Evolutionary conservation across 2,797 vertebrate species (phyloP), one percentile per base, ranked within the genome.

Genomic region (Linurgus olivaceus): DNA sequence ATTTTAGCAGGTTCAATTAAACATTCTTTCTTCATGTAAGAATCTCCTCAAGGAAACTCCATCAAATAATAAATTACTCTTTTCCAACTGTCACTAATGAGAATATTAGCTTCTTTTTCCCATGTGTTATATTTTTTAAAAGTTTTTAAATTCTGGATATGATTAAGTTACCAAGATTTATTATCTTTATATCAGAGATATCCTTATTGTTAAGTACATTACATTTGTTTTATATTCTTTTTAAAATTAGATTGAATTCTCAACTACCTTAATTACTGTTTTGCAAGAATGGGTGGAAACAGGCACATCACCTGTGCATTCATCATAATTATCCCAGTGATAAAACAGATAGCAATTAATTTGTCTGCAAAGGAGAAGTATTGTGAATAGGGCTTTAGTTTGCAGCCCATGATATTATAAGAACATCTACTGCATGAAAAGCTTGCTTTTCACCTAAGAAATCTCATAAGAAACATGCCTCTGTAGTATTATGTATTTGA

Each of bases 1-100:
- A 91, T 96, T 93, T 91, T 94, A 78, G 38, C 33, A 94, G 73
- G 86, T 95, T 93, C 83, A 96, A 90, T 94, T 97, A 95, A 97
- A 91, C 38, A 55, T 74, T 26, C 28, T 92, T 96, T 80, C 74
- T 95, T 96, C 71, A 86, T 55, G 63, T 78, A 96, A 94, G 62
- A 89, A 86, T 92, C 67, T 59, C 75, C 71, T 95, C 67, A 94
- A 96, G 90, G 25, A 96, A 96, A 91, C 78, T 83, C 80, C 84
- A 58, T 94, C 73, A 92, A 96, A 74, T 84, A 96, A 66, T 80
- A 93, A 97, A 94, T 93, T 94, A 26, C 65, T 91, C 55, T 63
- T 95, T 95, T 95, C 82, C 42, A 62, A 3, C 33, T 92, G 61
- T 76, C 66, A 83, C 72, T 94, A 95, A 94, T 86, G 67, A 94